Conservation (phyloP, 2,113 vertebrate genomes). For the Chrysemys picta region DNA sequence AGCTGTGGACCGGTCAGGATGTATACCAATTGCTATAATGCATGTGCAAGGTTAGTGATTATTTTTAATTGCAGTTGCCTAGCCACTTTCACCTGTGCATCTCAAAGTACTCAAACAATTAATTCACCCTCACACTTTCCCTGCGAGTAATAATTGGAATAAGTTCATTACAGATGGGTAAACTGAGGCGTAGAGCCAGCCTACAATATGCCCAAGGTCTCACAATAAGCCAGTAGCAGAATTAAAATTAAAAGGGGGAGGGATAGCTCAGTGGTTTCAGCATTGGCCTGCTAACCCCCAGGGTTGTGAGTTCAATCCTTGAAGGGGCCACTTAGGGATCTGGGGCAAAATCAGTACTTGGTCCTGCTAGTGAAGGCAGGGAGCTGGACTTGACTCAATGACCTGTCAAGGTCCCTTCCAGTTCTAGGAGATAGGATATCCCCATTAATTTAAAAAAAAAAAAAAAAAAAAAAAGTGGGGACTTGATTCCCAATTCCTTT, state of each 20-base stretch:
- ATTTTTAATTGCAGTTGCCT: neutral
- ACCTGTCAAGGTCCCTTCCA: too few relatives aligned
- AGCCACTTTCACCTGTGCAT: neutral
- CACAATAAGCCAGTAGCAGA: neutral
- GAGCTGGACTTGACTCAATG: too few relatives aligned
- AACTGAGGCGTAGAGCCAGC: neutral
- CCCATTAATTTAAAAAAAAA: too few relatives aligned
- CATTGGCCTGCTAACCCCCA: too few relatives aligned
- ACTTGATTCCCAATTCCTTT: neutral
- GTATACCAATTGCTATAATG: fast-evolving
- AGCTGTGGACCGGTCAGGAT: neutral
- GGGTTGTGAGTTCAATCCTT: too few relatives aligned
- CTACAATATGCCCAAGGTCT: neutral
- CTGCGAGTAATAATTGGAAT: neutral
- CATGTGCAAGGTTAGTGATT: neutral
- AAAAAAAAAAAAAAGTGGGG: too few relatives aligned
- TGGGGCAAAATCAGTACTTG: too few relatives aligned
- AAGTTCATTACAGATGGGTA: neutral
- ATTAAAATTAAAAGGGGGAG: neutral
- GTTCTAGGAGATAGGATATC: too few relatives aligned
- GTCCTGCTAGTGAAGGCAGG: too few relatives aligned
- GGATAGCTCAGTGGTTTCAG: too few relatives aligned
- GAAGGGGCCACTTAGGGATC: too few relatives aligned
- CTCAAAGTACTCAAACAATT: fast-evolving
- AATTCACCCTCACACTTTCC: neutral